These are phyloP conservation scores for Drosophila sechellia DNA, from an alignment of 1,140 invertebrate genomes.

Conservation along the genomic window DNA sequence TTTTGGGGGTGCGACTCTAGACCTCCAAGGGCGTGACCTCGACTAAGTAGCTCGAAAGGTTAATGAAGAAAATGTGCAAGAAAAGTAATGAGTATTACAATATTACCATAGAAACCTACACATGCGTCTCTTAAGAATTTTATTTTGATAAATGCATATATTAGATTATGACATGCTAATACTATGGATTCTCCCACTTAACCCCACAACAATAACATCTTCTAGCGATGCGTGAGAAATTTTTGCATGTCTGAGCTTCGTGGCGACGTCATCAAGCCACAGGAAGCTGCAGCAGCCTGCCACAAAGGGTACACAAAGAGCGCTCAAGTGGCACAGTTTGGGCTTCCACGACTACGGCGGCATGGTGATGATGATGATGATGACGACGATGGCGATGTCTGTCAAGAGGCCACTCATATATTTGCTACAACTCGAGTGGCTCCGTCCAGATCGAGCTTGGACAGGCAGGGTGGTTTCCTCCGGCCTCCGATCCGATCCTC, in stretches of 20 bases:
- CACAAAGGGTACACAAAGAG: constrained; percentile 46
- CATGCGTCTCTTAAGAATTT: too few species aligned
- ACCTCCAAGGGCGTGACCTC: constrained; percentile 70
- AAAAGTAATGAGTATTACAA: not conserved
- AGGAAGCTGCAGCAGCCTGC: constrained; percentile 61
- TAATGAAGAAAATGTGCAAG: not conserved
- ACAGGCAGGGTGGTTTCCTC: constrained; percentile 11
- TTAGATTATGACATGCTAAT: too few species aligned
- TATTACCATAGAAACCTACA: not conserved
- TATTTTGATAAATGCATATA: too few species aligned
- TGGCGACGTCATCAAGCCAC: constrained; percentile 68
- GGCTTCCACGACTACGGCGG: constrained; percentile 29
- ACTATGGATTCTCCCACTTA: not conserved
- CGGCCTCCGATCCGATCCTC: constrained; percentile 25
- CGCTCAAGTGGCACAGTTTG: constrained; percentile 65
- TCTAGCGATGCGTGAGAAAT: constrained; percentile 73
- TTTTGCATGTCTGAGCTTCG: constrained; percentile 57
- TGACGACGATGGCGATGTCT: constrained; percentile 53
- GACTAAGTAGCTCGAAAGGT: constrained; percentile 31
- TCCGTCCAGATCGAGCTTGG: constrained; percentile 17
- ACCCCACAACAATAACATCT: constrained; percentile 41
- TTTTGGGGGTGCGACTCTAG: constrained; percentile 11
- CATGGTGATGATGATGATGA: not conserved
- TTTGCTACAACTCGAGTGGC: constrained; percentile 75
- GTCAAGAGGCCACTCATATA: constrained; percentile 79